Conservation (phyloP, 2,113 vertebrate genomes). For the Toxotes chatareus region DNA sequence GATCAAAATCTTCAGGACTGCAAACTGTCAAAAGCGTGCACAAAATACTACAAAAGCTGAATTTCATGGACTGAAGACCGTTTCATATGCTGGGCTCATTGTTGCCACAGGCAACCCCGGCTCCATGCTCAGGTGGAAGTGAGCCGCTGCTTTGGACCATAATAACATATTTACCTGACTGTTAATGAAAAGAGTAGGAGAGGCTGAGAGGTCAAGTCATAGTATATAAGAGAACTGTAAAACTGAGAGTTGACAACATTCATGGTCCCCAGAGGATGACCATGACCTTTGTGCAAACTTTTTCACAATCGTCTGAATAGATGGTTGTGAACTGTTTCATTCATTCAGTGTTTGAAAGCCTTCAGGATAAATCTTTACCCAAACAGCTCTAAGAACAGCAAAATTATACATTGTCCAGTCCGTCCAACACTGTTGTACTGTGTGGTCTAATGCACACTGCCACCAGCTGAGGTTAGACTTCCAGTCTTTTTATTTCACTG, state of each 20-base stretch:
- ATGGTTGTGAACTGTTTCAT: background rate
- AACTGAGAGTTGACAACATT: no score
- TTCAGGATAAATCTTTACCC: background rate
- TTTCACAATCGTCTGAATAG: no score
- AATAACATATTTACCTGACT: slow-evolving; percentile 54
- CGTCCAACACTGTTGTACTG: background rate
- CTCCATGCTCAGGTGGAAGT: slow-evolving; percentile 14
- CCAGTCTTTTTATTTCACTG: slow-evolving; percentile 12
- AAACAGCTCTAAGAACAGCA: background rate
- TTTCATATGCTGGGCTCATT: slow-evolving; percentile 31
- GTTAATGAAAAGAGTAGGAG: slow-evolving; percentile 42
- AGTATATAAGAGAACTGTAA: no score
- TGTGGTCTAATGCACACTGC: background rate
- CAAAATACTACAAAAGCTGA: background rate
- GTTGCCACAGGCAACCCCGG: slow-evolving; percentile 38
- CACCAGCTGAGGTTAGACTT: background rate
- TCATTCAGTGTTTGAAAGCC: background rate
- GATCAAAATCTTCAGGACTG: slow-evolving; percentile 5
- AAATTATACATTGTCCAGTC: background rate
- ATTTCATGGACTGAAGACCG: background rate
- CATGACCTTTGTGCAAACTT: background rate
- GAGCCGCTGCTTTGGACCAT: slow-evolving; percentile 39
- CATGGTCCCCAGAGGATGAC: background rate
- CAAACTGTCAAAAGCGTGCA: slow-evolving; percentile 16
- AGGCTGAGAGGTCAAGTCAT: slow-evolving; percentile 17